These are phyloP conservation scores for Seriola aureovittata DNA, from an alignment of 2,113 vertebrate genomes.

Conservation along the genomic window DNA sequence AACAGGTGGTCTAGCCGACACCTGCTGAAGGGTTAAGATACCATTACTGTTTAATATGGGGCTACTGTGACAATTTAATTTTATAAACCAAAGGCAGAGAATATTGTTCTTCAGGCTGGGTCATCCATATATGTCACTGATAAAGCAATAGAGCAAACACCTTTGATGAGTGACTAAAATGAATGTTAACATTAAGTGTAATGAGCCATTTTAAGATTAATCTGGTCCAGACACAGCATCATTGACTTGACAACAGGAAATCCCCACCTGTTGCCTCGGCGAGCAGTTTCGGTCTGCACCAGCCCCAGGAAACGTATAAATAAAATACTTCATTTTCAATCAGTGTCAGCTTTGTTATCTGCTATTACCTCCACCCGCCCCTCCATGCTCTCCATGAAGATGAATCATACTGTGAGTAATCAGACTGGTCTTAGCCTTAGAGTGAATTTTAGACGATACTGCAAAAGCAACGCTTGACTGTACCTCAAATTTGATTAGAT, in stretches of 20 bases:
- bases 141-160: not conserved
- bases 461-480: not conserved
- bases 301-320: not conserved
- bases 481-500: not conserved
- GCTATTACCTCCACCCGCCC: not conserved
- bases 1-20: not conserved
- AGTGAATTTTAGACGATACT: not conserved
- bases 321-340: not conserved
- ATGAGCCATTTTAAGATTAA: not conserved
- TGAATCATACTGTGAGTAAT: not conserved
- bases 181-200: not conserved
- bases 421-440: not conserved
- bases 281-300: not conserved
- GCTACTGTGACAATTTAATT: not conserved
- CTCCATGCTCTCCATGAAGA: not conserved
- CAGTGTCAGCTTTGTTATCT: not conserved
- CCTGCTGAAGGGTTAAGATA: not conserved
- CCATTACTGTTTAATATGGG: not conserved
- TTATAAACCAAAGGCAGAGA: not conserved
- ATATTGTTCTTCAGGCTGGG: not conserved
- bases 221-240: not conserved
- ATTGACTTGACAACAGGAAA: not conserved
- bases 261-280: conserved; percentile 17
- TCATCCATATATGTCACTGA: not conserved
- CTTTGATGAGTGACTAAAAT: not conserved